Evolutionary conservation across 2,113 vertebrate genomes (phyloP), one percentile per base, ranked within the genome.

Genomic region (Oostethus manadensis): DNA sequence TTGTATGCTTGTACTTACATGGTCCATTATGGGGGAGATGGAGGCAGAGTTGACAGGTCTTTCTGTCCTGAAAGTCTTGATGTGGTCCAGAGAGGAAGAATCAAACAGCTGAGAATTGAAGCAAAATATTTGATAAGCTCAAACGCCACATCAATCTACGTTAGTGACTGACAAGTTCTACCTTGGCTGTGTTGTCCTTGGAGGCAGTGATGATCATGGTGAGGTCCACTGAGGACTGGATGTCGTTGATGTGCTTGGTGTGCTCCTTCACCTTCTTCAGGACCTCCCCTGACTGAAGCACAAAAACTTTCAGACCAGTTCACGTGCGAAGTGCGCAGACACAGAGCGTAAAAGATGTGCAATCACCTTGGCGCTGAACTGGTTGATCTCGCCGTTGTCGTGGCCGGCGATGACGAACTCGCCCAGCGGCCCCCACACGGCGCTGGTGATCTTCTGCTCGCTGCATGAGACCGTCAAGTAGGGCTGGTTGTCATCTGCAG

Each of bases 161-260:
- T 16, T 47, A 47, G 18, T 10, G 18, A 47, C 2, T 10, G 45
- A 49, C 7, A 38, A 38, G 18, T 11, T 9, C 78, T 71, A 98
- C 96, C 94, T 99, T 99, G 64, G 97, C 94, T 0, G 89, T 90
- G 88, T 94, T 95, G 74, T 99, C 97, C 79, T 99, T 99, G 62
- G 97, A 99, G 33, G 96, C 97, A 0, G 87, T 95, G 91, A 99
- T 92, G 81, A 98, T 89, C 92, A 94, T 99, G 6, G 94, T 98
- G 83, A 97, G 95, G 71, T 99, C 95, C 66, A 94, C 83, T 3
- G 96, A 97, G 1, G 92, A 77, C 91, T 99, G 97, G 64, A 99
- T 94, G 83, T 98, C 96, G 0, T 99, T 98, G 86, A 99, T 97
- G 54, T 99, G 97, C 78, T 94, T 93, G 44, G 89, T 94, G 88